A percentile compares a stretch with the other conserved stretches of the same genome.
Conservation (phyloP, 2,888 invertebrate species). For the Tinea pellionella region DNA sequence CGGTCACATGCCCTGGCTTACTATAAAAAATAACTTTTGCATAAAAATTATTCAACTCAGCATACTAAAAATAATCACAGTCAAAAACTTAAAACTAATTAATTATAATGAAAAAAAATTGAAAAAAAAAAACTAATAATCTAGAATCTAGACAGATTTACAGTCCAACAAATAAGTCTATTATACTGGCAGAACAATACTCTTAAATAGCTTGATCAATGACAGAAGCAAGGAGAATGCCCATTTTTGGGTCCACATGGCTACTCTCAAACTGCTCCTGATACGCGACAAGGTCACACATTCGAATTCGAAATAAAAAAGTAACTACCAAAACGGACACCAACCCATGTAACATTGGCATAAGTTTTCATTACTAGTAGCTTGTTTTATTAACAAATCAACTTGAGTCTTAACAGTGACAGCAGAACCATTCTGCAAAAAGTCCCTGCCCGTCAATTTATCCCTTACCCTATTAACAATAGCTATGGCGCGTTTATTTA, state of each 20-base stretch:
- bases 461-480: constrained; percentile 93
- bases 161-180: too few relatives aligned
- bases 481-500: constrained; percentile 91
- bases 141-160: too few relatives aligned
- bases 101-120: constrained; percentile 16
- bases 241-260: too few relatives aligned
- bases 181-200: too few relatives aligned
- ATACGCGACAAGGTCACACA: too few relatives aligned
- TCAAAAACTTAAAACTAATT: constrained; percentile 11
- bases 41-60: constrained; percentile 18
- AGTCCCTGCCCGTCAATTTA: constrained; percentile 94
- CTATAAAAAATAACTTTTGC: too few relatives aligned
- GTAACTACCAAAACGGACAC: constrained; percentile 82
- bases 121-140: too few relatives aligned
- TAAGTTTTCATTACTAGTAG: constrained; percentile 97
- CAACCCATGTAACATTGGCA: constrained; percentile 99
- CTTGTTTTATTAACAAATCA: constrained; percentile 92
- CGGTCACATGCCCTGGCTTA: too few relatives aligned
- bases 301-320: too few relatives aligned
- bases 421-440: constrained; percentile 73
- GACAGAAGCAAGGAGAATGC: too few relatives aligned
- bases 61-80: constrained; percentile 19
- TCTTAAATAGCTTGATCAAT: too few relatives aligned
- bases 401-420: constrained; percentile 91
- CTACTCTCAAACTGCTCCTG: too few relatives aligned